phyloP scores from a whole-genome alignment of 2,888 invertebrate species.

The Dasypogon diadema region DNA sequence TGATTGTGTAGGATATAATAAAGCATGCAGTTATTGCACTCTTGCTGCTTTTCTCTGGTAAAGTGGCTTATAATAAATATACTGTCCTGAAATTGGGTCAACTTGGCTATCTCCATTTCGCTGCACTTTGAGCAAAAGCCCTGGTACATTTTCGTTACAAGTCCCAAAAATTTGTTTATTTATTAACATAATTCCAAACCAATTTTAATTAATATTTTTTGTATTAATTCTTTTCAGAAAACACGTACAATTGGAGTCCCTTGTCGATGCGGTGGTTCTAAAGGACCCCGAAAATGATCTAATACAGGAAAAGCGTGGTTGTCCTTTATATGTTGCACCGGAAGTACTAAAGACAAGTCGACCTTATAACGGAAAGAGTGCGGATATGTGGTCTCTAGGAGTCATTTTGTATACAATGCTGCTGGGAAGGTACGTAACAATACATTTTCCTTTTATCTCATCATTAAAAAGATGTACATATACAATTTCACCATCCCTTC shows the following conservation, averaged over 20 bases:
- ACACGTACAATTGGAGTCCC: conserved; percentile 84
- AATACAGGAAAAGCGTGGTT: conserved; percentile 89
- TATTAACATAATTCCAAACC: too few species aligned
- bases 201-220: not conserved
- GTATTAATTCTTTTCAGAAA: conserved; percentile 75
- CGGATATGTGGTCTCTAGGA: conserved; percentile 92
- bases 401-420: conserved; percentile 95
- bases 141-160: too few species aligned
- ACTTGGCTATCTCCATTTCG: too few species aligned
- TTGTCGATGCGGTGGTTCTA: conserved; percentile 90
- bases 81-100: too few species aligned
- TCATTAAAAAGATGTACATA: too few species aligned
- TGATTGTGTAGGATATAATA: too few species aligned
- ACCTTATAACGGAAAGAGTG: conserved; percentile 87
- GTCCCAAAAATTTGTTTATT: too few species aligned
- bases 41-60: too few species aligned
- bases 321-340: conserved; percentile 95
- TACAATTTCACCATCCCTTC: too few species aligned
- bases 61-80: too few species aligned
- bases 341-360: conserved; percentile 84
- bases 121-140: too few species aligned
- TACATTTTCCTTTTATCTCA: not conserved
- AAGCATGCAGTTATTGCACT: too few species aligned
- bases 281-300: conserved; percentile 84
- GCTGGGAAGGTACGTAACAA: conserved; percentile 82